Conservation (phyloP, 1,140 invertebrate species). For the Aphidius ervi region DNA sequence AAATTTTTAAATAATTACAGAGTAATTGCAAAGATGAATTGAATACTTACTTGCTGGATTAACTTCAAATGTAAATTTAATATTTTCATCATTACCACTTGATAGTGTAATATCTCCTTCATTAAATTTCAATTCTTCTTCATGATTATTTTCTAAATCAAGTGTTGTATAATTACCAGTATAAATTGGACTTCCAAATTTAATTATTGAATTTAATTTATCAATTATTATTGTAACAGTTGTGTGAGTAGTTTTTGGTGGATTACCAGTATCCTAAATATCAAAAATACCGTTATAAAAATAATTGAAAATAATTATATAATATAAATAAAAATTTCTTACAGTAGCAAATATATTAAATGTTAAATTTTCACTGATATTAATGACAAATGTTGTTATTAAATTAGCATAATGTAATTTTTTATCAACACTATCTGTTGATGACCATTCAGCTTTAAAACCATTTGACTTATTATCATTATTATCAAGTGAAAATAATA, state of each 20-base stretch:
- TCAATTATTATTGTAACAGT: slow-evolving; percentile 14
- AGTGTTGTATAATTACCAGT: slow-evolving; percentile 15
- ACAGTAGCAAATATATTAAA: slow-evolving; percentile 24
- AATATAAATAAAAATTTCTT: no score
- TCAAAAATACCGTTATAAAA: no score
- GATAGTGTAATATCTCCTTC: no score
- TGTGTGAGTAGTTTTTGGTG: slow-evolving; percentile 1
- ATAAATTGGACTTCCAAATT: slow-evolving; percentile 17
- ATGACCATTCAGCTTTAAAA: slow-evolving; percentile 19
- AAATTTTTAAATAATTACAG: no score
- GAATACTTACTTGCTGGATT: no score
- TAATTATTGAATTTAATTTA: slow-evolving; percentile 11
- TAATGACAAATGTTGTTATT: slow-evolving; percentile 19
- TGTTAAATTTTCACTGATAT: slow-evolving; percentile 16
- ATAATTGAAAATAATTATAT: no score
- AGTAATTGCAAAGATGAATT: no score
- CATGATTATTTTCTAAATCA: neutral
- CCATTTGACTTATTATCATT: slow-evolving; percentile 14
- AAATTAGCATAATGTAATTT: slow-evolving; percentile 23
- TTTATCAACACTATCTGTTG: slow-evolving; percentile 8
- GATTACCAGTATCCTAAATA: slow-evolving; percentile 14
- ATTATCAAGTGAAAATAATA: slow-evolving; percentile 21
- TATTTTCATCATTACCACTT: no score
- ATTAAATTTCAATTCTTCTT: no score
- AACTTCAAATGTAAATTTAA: no score